Base-by-base conservation (phyloP, 2,113 vertebrate species). In the Felis chaus region DNA sequence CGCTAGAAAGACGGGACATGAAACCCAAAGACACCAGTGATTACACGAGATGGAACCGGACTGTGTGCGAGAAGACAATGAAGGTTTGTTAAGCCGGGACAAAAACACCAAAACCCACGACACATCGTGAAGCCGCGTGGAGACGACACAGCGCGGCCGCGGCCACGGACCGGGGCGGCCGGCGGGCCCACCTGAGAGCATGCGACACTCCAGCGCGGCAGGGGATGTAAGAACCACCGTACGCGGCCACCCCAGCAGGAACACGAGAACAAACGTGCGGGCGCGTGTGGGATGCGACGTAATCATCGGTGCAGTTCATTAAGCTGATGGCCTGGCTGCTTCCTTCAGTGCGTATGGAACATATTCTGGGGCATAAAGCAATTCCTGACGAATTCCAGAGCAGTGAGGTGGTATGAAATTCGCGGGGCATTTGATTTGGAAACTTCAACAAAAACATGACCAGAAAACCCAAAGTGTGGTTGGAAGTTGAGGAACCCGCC, bases 301-400 rank as follows among this genome's bases (percentile, higher is more conserved):
- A 4, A 2, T 2, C 2, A 1, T 1, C 0, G 25, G 63, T 0
- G 29, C 12, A 5, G n/a, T 1, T 13, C 0, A 5, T 1, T 1
- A 4, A 86, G 80, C 6, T 6, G 16, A 12, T 12, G 0, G 0
- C 0, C 14, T 5, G 2, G 4, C 7, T 25, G 5, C 7, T 33
- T 18, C 13, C 8, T 7, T 9, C 21, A 0, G 61, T 0, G 48
- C 12, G 0, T 4, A 1, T 0, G 21, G n/a, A 1, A 7, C 36
- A 7, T 1, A 11, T 1, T 2, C 7, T 2, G 48, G 69, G 21
- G 33, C 6, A 7, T 0, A 12, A 36, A 23, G 33, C 16, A 3
- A 4, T 50, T 25, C 91, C 21, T 33, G 0, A 6, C 48, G 4
- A 2, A 9, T 1, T 5, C 18, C 78, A n/a, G 41, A 15, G 39